Evolutionary conservation across 2,113 vertebrate genomes (phyloP), one percentile per base, ranked within the genome.

Genomic region (Salvelinus sp.): DNA sequence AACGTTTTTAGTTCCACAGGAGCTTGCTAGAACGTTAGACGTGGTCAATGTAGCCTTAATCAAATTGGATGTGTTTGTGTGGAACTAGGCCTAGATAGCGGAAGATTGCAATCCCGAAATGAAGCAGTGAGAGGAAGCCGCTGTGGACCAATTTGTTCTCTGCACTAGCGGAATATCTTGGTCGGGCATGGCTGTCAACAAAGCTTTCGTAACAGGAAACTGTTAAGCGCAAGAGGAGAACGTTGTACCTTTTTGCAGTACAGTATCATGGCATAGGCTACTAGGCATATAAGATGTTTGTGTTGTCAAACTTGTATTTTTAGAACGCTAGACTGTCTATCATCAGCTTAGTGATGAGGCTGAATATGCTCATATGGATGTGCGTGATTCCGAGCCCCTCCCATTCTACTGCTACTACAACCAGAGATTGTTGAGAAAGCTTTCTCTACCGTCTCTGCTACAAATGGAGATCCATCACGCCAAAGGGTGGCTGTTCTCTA

Each of bases 161-260:
- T 44, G 38, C 3, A 3, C n/a, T 22, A 22, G n/a, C n/a, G 22
- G 18, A 62, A n/a, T 22, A 62, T 62, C 58, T 62, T 62, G 20
- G 58, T 68, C 20, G 18, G 66, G 13, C 28, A 68, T 6, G 13
- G 54, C 30, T 69, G 38, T 73, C 22, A 76, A 50, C 50, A 74
- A 33, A 27, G 30, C 44, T 74, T 74, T 73, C 57, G 48, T 69
- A 72, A 23, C 54, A 33, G 25, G 54, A 75, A 70, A 72, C 23
- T 14, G 5, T 58, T 54, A 27, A 66, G 10, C 23, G 20, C 16
- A 20, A 68, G 69, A 50, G 69, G 3, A 38, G 63, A n/a, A 20
- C 50, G 16, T 33, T 30, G 57, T 14, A 20, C 22, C 6, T 4
- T 27, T 30, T 67, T 16, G 65, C 65, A 33, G 28, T 6, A 1